A percentile compares a stretch with the other conserved stretches of the same genome.
phyloP scores from a whole-genome alignment of 1,140 invertebrate genomes.

The Drosophila chauvacae region DNA sequence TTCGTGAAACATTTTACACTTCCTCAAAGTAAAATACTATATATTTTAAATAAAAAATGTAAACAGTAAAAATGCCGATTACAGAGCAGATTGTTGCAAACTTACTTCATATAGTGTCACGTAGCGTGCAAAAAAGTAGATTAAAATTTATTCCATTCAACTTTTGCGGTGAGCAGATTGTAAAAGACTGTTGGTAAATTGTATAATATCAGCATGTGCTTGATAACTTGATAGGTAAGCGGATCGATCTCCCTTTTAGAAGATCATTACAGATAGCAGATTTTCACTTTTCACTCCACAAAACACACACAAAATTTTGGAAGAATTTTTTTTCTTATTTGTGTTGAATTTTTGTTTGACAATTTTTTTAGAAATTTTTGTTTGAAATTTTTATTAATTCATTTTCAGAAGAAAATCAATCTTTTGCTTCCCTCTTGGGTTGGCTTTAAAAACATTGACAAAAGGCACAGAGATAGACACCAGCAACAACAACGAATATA shows the following conservation, averaged over 20 bases:
- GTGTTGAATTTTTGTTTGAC: not conserved
- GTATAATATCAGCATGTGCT: slow-evolving; percentile 39
- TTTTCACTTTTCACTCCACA: slow-evolving; percentile 35
- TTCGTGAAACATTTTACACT: slow-evolving; percentile 16
- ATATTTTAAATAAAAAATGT: slow-evolving; percentile 12
- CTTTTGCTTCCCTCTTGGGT: slow-evolving; percentile 16
- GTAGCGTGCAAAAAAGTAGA: slow-evolving; percentile 50
- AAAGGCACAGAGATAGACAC: slow-evolving; percentile 48
- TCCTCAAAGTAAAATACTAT: slow-evolving; percentile 16
- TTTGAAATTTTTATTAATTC: not conserved
- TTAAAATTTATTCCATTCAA: slow-evolving; percentile 63
- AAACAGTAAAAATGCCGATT: slow-evolving; percentile 20
- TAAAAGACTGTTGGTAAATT: slow-evolving; percentile 35
- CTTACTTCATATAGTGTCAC: slow-evolving; percentile 73
- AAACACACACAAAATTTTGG: slow-evolving; percentile 30
- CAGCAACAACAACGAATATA: slow-evolving; percentile 46
- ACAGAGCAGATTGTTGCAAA: slow-evolving; percentile 21
- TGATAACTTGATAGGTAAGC: slow-evolving; percentile 40
- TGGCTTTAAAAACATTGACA: slow-evolving; percentile 45
- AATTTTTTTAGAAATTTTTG: not conserved
- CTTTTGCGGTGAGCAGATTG: slow-evolving; percentile 38
- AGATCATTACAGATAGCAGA: slow-evolving; percentile 15
- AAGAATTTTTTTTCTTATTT: not conserved
- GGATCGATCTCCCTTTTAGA: slow-evolving; percentile 17
- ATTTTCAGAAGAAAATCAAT: slow-evolving; percentile 25